These are phyloP conservation scores for Panzeria rudis DNA, from an alignment of 2,888 invertebrate genomes.

Conservation along the genomic window DNA sequence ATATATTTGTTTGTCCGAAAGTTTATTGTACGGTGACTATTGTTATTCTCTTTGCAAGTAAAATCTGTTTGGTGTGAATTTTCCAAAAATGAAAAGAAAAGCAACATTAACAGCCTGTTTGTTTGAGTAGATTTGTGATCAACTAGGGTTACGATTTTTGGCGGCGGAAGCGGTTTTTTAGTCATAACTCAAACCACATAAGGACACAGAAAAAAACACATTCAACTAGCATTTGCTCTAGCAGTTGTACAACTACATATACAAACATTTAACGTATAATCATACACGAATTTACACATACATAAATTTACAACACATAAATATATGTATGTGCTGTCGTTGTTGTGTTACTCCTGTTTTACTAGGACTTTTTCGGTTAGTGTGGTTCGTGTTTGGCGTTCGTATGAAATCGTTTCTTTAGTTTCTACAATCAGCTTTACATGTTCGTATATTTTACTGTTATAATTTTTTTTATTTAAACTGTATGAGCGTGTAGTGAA, in stretches of 20 bases:
- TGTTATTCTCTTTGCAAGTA: constrained; percentile 30
- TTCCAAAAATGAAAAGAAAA: neutral
- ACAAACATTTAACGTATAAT: no score
- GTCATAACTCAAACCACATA: constrained; percentile 73
- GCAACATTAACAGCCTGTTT: neutral
- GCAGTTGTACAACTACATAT: neutral
- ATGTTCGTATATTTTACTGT: neutral
- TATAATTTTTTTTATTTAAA: constrained; percentile 42
- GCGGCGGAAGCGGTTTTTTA: constrained; percentile 61
- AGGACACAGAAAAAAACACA: constrained; percentile 23
- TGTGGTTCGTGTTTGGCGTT: constrained; percentile 67
- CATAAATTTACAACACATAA: neutral
- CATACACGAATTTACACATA: neutral
- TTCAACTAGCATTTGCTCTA: constrained; percentile 59
- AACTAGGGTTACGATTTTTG: constrained; percentile 63
- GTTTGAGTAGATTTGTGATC: constrained; percentile 48
- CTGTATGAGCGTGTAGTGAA: constrained; percentile 72
- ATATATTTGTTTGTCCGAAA: neutral
- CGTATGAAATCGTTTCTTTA: constrained; percentile 66
- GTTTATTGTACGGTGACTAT: neutral
- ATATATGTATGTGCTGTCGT: neutral
- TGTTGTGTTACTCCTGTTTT: constrained; percentile 56
- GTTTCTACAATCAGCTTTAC: constrained; percentile 2
- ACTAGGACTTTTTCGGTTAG: constrained; percentile 48
- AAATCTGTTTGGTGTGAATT: constrained; percentile 56